Base-by-base conservation (phyloP, 2,888 invertebrate species). In the Himalopsyche tibetana region DNA sequence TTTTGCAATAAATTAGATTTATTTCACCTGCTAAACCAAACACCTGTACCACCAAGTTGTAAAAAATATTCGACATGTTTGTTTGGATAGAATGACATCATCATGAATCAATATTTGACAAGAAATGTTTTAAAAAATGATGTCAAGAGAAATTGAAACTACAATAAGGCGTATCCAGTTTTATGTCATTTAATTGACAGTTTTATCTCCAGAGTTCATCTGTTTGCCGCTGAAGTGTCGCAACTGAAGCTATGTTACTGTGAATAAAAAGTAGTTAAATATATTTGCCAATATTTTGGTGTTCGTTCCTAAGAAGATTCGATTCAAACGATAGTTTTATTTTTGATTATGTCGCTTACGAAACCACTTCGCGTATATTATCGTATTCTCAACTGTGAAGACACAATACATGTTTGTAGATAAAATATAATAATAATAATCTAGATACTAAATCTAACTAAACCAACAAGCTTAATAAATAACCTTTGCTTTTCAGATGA, bases 1-100 rank as follows among this genome's bases (percentile, higher is more conserved):
- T n/a, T 63, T 19, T 63, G 63, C 63, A 63, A 63, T 19, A 28
- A 19, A 63, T 6, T 63, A 19, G 19, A 63, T 63, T 19, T 19
- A 63, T 63, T 28, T 63, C 63, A 63, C 63, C 63, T 63, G 63
- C 28, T 63, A n/a, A 63, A 11, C 63, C 19, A 63, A 63, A 63
- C 63, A 63, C 63, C 63, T 63, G 63, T 63, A 8, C 8, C 63
- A 28, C n/a, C 9, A 9, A 19, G 19, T 63, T 63, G 5, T 63
- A 63, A n/a, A 63, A 63, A 63, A 63, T 19, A 19, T 19, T 56
- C n/a, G 56, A 19, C 56, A 56, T n/a, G 56, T 56, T 63, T 63
- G 19, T 63, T 63, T 19, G 19, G 11, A 19, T 8, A 63, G 28
- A n/a, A 63, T 63, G 63, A 63, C 28, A 63, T 63, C 63, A 63